phyloP scores from a whole-genome alignment of 2,113 vertebrate species.

The Daubentonia madagascariensis region DNA sequence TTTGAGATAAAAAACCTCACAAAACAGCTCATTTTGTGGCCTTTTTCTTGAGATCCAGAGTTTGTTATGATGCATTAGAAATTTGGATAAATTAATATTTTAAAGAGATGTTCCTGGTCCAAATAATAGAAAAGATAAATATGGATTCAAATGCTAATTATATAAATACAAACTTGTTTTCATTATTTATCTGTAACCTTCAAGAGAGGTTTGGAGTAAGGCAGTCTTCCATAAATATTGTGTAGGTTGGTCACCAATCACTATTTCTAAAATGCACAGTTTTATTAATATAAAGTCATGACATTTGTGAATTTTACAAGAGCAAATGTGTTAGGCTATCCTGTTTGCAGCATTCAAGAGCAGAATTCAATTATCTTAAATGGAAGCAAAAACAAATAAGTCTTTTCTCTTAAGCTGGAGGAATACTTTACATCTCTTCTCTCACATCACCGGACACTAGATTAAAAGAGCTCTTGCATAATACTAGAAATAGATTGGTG shows the following conservation, averaged over 20 bases:
- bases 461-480: background rate
- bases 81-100: background rate
- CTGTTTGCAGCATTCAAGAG: background rate
- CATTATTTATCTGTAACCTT: background rate
- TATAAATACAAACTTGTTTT: background rate
- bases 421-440: background rate
- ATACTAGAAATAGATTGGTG: background rate
- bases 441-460: background rate
- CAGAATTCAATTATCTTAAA: background rate
- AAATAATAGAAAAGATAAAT: background rate
- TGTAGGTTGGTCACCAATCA: background rate
- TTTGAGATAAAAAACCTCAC: background rate
- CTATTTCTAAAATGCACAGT: background rate
- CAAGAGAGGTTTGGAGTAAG: background rate
- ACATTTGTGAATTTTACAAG: background rate
- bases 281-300: background rate
- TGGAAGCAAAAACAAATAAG: background rate
- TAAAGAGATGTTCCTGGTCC: background rate
- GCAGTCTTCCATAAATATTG: background rate
- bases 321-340: background rate
- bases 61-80: background rate
- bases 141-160: background rate
- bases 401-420: background rate
- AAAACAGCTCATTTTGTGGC: background rate
- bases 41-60: background rate